phyloP scores from a whole-genome alignment of 2,888 invertebrate species.

The Pilophorus perplexus region DNA sequence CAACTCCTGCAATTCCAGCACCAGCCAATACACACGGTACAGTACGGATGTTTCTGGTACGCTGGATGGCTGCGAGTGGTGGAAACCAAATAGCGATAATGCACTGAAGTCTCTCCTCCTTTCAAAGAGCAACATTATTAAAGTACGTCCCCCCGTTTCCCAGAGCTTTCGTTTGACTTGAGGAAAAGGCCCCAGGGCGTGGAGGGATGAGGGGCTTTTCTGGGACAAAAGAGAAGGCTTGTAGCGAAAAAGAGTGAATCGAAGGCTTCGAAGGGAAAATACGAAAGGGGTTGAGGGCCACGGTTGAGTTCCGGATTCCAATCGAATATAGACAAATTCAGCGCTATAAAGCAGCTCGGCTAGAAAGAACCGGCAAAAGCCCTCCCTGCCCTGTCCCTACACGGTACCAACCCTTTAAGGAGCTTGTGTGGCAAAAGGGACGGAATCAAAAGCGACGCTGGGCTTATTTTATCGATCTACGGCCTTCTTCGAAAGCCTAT shows the following conservation, averaged over 20 bases:
- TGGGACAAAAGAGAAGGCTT: not conserved
- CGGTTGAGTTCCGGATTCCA: conserved; percentile 16
- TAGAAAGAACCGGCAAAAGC: not conserved
- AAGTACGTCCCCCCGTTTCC: conserved; percentile 6
- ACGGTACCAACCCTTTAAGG: not conserved
- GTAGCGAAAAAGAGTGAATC: conserved; percentile 7
- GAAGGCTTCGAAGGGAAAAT: not conserved
- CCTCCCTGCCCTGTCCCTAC: no score
- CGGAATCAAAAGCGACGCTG: not conserved
- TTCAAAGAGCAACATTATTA: conserved; percentile 9
- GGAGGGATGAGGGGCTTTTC: not conserved
- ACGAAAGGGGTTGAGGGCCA: conserved; percentile 2
- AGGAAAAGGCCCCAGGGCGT: not conserved
- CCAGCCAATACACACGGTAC: no score
- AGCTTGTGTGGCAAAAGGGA: not conserved
- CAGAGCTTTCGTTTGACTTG: not conserved
- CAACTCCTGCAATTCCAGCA: no score
- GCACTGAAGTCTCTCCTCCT: not conserved
- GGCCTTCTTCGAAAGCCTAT: conserved; percentile 8
- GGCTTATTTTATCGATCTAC: conserved; percentile 21
- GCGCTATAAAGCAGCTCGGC: conserved; percentile 16
- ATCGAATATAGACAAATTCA: conserved; percentile 28
- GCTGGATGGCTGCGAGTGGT: no score
- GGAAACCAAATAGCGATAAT: conserved; percentile 2
- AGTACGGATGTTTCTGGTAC: no score